Evolutionary conservation across 2,888 invertebrate genomes (phyloP), one percentile per base, ranked within the genome.

Genomic region (Ennomos quercinarius): DNA sequence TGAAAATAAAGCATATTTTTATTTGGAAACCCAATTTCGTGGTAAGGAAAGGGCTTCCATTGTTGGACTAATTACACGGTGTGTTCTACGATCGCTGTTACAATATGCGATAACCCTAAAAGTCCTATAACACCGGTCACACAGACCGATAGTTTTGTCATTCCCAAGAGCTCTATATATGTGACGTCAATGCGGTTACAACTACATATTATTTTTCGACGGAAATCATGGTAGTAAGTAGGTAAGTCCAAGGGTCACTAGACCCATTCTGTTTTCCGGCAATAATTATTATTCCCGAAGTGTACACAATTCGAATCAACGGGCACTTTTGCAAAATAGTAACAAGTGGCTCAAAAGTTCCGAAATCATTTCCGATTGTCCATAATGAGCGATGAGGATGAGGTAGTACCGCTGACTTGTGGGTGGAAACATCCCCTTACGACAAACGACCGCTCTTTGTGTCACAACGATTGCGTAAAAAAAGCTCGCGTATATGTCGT

Each of bases 341-440:
- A 68, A 86, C 86, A 86, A 89, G 88, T 88, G 86, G 70, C 68
- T 86, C 81, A 84, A 88, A 86, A 80, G 84, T 84, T 85, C 84
- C 84, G 83, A 84, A 78, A 82, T 88, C 83, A 86, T 88, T 86
- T 91, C 91, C 90, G 89, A 91, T 86, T 87, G 89, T 87, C 77
- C 73, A 73, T 84, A 84, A 89, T 91, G 90, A 91, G 72, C 85
- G 91, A 91, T 91, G 90, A 87, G 81, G 91, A 91, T 91, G 90
- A 87, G 81, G 71, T 74, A 71, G 73, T 75, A 70, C n/a, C 73
- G 77, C 76, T 78, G 86, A 84, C 82, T 87, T 91, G 92, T 93
- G 92, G 92, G 93, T 91, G 93, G 92, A 92, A 91, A 93, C 93
- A 92, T 93, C 92, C 91, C 88, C 81, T 83, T 70, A 74, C 80